These are phyloP conservation scores for Heliconius eleuchia DNA, from an alignment of 1,140 invertebrate species.

Conservation along the genomic window DNA sequence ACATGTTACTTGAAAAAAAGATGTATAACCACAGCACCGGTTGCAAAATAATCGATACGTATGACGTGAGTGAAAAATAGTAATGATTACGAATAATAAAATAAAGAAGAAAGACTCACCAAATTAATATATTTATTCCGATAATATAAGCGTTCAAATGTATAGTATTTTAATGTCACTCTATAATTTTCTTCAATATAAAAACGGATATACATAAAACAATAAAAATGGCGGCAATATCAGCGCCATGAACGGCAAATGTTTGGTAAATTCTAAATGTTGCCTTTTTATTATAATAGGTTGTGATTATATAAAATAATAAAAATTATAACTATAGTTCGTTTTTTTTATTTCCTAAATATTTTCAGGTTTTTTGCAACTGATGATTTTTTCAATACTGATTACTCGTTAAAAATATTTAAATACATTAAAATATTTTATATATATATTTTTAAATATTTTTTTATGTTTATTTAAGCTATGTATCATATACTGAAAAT, in stretches of 20 bases:
- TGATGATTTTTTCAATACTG: no score
- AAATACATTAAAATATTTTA: no score
- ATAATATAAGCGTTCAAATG: not conserved
- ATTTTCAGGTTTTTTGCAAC: no score
- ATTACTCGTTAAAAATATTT: no score
- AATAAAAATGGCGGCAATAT: constrained; percentile 60
- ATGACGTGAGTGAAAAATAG: constrained; percentile 35
- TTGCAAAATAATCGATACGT: constrained; percentile 39
- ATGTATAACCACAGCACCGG: constrained; percentile 28
- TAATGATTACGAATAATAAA: constrained; percentile 14
- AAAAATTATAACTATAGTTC: not conserved
- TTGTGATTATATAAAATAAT: no score
- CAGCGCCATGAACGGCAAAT: constrained; percentile 29
- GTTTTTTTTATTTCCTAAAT: no score
- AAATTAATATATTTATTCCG: constrained; percentile 2
- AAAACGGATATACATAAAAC: constrained; percentile 40
- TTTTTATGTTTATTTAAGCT: no score
- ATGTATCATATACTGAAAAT: no score
- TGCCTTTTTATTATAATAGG: constrained; percentile 11
- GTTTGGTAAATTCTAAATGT: constrained; percentile 33
- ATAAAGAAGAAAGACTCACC: constrained; percentile 29
- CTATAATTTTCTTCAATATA: not conserved
- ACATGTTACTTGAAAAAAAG: not conserved
- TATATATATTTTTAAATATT: no score
- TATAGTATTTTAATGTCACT: constrained; percentile 5